Evolutionary conservation across 2,888 invertebrate genomes (phyloP), one percentile per base, ranked within the genome.

Genomic region (Odontocolon sp.): DNA sequence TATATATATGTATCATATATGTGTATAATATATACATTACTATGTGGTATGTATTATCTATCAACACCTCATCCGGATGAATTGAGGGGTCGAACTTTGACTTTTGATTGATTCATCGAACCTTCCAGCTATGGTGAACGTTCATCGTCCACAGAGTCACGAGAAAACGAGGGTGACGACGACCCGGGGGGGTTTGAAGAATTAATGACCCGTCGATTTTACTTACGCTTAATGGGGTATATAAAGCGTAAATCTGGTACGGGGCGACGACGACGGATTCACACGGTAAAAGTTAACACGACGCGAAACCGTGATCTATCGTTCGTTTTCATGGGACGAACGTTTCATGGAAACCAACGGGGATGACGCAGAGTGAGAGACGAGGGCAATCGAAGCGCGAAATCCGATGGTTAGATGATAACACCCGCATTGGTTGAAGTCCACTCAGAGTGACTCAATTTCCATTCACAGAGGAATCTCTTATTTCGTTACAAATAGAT

Each of bases 191-290:
- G 45, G 59, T 33, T 47, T 26, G 45, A 63, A 70, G 54, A 78
- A 78, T 78, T 77, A 78, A 78, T 74, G 78, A 77, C 68, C 56
- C 68, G 45, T 73, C 73, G 70, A 80, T 80, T 78, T 77, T 45
- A 76, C 63, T 67, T 52, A 70, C 56, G 47, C 67, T 75, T 69
- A 59, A 72, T 50, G 70, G 57, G 31, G 45, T 45, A 72, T 52
- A 59, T 16, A 52, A 26, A 64, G 63, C 23, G 9, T 28, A 36
- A 6, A 16, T n/a, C 14, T 26, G 38, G 40, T 36, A 11, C 56
- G 54, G 23, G 61, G 45, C 45, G 61, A 6, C 21, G 50, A 71
- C 54, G 71, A 56, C 42, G 54, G 6, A 40, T 33, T 67, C 16
- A 11, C 45, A 38, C 21, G 67, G 36, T 47, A 61, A 76, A 56